Evolutionary conservation across 2,797 vertebrate species (phyloP), one percentile per base, ranked within the genome.

Genomic region (Picus viridis): DNA sequence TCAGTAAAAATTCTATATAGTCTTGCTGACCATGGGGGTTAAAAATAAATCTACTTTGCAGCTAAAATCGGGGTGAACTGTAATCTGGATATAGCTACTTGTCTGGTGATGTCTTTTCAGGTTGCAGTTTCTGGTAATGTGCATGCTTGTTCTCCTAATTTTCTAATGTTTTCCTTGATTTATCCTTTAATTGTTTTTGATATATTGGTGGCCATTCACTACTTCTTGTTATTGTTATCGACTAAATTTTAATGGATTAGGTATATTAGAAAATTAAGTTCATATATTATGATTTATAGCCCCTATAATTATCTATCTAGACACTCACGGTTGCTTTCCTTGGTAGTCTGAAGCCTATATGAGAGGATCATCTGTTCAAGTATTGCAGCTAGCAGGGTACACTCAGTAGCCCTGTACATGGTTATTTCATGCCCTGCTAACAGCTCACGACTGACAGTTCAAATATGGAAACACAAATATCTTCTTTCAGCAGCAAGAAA

Each of bases 361-460:
- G 17, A 86, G 20, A 7, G 29, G 20, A 61, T 36, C 11, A n/a
- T 59, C 57, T 41, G 15, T 22, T 72, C 27, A 64, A 36, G 29
- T 8, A 11, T 2, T 11, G 9, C 10, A 78, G 34, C 30, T 64
- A 86, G n/a, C 2, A 1, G 19, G 7, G 16, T 83, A 76, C 1
- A 0, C 0, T 0, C 6, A 47, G 13, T 13, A 43, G 19, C 4
- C 12, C 30, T 24, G 23, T 51, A 27, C 26, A 14, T 43, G 24
- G 10, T 47, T 75, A 34, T 76, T 78, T 32, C 1, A 2, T 30
- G 53, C 16, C 30, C 24, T 36, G 16, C 18, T 63, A 73, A 68
- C 29, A 43, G 30, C 51, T 83, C 67, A 51, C 0, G 0, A 45
- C 10, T 77, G 53, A 86, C 64, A 91, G 39, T 74, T 94, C 67